Percentiles rank a stretch among this genome's conserved stretches.
Conservation (phyloP, 2,888 invertebrate genomes). For the Lochmaea capreae region DNA sequence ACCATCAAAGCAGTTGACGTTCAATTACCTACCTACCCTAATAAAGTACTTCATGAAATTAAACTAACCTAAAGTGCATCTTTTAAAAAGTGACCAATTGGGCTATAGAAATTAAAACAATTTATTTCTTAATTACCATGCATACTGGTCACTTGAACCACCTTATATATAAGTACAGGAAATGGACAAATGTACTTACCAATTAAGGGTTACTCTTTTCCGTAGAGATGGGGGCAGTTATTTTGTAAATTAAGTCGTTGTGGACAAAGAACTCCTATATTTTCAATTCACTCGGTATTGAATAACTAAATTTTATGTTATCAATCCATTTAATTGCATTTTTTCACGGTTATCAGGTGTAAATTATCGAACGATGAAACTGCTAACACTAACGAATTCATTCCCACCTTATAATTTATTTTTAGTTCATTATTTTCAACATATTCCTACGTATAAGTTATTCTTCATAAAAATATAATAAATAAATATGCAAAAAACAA, state of each 20-base stretch:
- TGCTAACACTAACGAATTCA: too few species aligned
- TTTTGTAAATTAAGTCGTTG: not conserved
- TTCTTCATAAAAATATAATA: too few species aligned
- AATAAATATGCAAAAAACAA: not conserved
- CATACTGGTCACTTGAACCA: slow-evolving; percentile 36
- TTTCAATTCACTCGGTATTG: too few species aligned
- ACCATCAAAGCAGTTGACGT: not conserved
- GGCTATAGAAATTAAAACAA: slow-evolving; percentile 35
- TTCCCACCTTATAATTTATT: too few species aligned
- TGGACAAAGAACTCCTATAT: not conserved
- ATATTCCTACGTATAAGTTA: too few species aligned
- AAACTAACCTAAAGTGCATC: slow-evolving; percentile 5
- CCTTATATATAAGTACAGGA: slow-evolving; percentile 36
- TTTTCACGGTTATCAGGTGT: too few species aligned
- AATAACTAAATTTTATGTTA: too few species aligned
- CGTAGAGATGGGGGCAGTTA: slow-evolving; percentile 15
- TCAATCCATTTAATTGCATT: too few species aligned
- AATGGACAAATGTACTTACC: slow-evolving; percentile 36
- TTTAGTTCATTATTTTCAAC: too few species aligned
- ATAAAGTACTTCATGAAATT: not conserved
- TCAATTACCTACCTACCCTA: slow-evolving; percentile 26
- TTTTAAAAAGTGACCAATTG: slow-evolving; percentile 30
- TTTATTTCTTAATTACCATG: slow-evolving; percentile 30
- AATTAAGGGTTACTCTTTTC: slow-evolving; percentile 31
- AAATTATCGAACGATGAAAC: too few species aligned